Evolutionary conservation across 2,113 vertebrate genomes (phyloP), one percentile per base, ranked within the genome.

Genomic region (Seriola dumerili): DNA sequence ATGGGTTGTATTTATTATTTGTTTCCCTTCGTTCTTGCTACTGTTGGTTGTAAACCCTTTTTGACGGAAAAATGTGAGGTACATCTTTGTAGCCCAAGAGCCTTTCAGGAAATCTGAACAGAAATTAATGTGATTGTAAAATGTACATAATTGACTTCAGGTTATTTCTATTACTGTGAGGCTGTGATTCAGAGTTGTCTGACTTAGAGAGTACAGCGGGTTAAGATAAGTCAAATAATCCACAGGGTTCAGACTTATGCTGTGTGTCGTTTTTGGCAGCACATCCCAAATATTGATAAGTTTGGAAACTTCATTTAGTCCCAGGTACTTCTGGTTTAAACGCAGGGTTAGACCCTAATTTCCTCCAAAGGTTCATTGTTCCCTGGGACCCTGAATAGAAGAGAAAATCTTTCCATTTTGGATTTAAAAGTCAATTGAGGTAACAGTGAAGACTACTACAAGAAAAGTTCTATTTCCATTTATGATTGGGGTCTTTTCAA

Each of bases 71-170:
- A 44, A 42, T 54, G 44, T 59, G 46, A 71, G 34, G 8, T 40
- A 42, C 17, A 8, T 52, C 5, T 61, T 38, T 69, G 21, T 19
- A 29, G 38, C 82, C 79, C 78, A 54, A 64, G 50, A 88, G 77
- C 81, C 81, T 92, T 89, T 85, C 34, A 77, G 78, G 72, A 88
- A 86, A 78, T 69, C 48, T 50, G 62, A 79, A 58, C 8, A 61
- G 42, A 83, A 68, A 59, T 61, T 29, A 69, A 78, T 78, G 70
- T 84, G 77, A 84, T 84, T 89, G 81, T 89, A 81, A 84, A 82
- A 82, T 80, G 73, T 74, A 79, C 32, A 76, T 58, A 72, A 44
- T 72, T 64, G 34, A 85, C 61, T 80, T 83, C 50, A 73, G 78
- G 70, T 83, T 69, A 46, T 67, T 58, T 8, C 23, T 48, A 2